These are phyloP conservation scores for Drosophila orosa DNA, from an alignment of 1,140 invertebrate species.

Conservation along the genomic window DNA sequence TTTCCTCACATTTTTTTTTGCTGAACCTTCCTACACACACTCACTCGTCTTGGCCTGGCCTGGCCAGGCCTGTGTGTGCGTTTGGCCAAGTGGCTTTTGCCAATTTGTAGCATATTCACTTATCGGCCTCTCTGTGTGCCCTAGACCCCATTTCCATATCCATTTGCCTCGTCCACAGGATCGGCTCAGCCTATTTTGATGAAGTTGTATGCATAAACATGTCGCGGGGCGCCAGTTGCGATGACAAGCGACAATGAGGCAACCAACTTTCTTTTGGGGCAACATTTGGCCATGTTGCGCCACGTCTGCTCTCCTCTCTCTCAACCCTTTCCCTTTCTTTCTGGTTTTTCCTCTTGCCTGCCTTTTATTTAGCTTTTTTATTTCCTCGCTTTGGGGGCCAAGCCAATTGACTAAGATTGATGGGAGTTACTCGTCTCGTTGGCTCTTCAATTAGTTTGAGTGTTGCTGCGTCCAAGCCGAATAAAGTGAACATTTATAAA, in stretches of 20 bases:
- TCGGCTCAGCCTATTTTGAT: constrained; percentile 69
- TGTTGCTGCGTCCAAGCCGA: constrained; percentile 11
- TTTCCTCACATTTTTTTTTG: constrained; percentile 8
- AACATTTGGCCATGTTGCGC: constrained; percentile 60
- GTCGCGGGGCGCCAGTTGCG: constrained; percentile 75
- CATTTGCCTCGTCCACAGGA: constrained; percentile 3
- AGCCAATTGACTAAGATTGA: constrained; percentile 71
- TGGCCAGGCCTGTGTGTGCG: constrained; percentile 11
- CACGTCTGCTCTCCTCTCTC: background rate
- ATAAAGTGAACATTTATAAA: constrained; percentile 34
- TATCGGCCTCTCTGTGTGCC: constrained; percentile 49
- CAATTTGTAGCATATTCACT: constrained; percentile 79
- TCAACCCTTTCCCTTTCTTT: constrained; percentile 18
- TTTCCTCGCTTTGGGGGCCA: constrained; percentile 22
- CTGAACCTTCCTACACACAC: constrained; percentile 16
- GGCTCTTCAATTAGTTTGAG: constrained; percentile 44
- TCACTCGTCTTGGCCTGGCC: background rate
- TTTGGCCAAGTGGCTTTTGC: constrained; percentile 57
- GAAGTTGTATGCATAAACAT: constrained; percentile 82
- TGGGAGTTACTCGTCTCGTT: constrained; percentile 39
- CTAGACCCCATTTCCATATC: constrained; percentile 22
- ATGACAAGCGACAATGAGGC: constrained; percentile 80
- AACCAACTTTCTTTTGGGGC: constrained; percentile 52
- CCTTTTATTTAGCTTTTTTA: constrained; percentile 13
- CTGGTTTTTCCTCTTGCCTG: constrained; percentile 36